Evolutionary conservation across 1,140 invertebrate genomes (phyloP), one percentile per base, ranked within the genome.

Genomic region (Pogonomyrmex barbatus): DNA sequence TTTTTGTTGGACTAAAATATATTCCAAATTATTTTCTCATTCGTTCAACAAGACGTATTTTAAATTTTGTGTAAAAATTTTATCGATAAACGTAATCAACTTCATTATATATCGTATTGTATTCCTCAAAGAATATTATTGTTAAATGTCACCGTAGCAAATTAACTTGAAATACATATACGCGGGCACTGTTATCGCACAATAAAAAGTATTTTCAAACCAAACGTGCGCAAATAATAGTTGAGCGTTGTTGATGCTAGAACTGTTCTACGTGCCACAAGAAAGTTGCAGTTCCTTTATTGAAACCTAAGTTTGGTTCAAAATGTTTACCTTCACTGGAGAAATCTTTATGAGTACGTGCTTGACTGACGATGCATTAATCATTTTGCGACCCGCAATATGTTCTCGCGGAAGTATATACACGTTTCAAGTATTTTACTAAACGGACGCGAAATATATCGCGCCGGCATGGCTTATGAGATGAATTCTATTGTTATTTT

Each of bases 261-360:
- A 75, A 24, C 54, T 17, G 30, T 75, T 75, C 68, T 83, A 83
- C 68, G 79, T 83, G 79, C 68, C 68, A 47, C 12, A 24, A 60
- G 68, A 83, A 75, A 73, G 56, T n/a, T 56, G 58, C 68, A 56
- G 42, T 83, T 60, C 10, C 67, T 60, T 14, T 33, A 60, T 60
- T 62, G 42, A 62, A 39, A 47, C 54, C 73, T 30, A 24, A 76
- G 73, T 62, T 56, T 79, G 50, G 62, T 3, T 50, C 45, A 84
- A 79, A 68, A 84, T 68, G 56, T 82, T 86, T 86, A 58, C 39
- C 24, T 52, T 10, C 52, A 12, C 24, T n/a, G 17, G 36, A 84
- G 33, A 82, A 86, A 60, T 84, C 62, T 70, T 39, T 24, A 39
- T 54, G 76, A 68, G 76, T 84, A 82, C 77, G 85, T 82, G 77